These are phyloP conservation scores for Sylvilagus bachmani DNA, from an alignment of 2,113 vertebrate genomes.

Conservation along the genomic window DNA sequence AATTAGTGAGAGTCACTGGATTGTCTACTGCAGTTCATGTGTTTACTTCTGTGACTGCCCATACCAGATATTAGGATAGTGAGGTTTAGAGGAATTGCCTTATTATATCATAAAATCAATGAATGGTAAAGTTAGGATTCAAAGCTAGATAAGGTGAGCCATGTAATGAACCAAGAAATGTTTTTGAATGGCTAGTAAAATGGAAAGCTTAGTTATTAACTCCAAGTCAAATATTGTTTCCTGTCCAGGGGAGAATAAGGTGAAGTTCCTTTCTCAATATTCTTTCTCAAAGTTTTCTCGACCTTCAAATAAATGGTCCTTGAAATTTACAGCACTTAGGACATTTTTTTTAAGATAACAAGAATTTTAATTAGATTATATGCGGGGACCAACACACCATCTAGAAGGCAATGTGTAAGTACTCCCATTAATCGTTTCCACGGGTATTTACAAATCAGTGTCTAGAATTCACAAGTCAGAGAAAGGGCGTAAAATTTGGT, in stretches of 20 bases:
- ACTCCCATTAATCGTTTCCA: neutral
- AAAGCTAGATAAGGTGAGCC: neutral
- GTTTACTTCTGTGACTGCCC: neutral
- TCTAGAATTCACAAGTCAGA: neutral
- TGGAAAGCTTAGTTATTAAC: neutral
- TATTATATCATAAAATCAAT: neutral
- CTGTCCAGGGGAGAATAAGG: neutral
- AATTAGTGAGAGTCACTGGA: neutral
- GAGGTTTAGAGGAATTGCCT: neutral
- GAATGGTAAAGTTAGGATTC: neutral
- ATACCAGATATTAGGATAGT: neutral
- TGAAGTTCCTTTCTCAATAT: neutral
- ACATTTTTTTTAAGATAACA: neutral
- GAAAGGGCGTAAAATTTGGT: neutral
- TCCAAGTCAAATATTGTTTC: neutral
- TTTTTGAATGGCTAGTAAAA: neutral
- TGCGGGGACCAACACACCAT: neutral
- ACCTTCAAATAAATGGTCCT: neutral
- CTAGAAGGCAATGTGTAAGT: neutral
- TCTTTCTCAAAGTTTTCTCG: neutral
- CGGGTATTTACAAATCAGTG: neutral
- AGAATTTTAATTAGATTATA: neutral
- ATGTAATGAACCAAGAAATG: neutral
- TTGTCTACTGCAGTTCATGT: neutral
- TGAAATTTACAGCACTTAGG: neutral